A percentile compares a stretch with the other conserved stretches of the same genome.
phyloP scores from a whole-genome alignment of 2,888 invertebrate species.

The Amorpha juglandis region DNA sequence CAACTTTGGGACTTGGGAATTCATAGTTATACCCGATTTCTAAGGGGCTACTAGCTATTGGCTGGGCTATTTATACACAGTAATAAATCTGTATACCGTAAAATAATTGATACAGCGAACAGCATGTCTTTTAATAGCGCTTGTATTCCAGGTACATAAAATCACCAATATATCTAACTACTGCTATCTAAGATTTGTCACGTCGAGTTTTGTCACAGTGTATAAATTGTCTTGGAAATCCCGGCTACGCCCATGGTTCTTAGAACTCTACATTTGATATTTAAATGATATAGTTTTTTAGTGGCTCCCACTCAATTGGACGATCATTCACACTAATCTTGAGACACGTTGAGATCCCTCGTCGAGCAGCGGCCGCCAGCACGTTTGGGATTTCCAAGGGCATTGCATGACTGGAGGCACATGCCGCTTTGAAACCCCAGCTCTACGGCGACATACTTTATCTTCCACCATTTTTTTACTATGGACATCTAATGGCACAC shows the following conservation, averaged over 20 bases:
- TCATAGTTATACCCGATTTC: too few relatives aligned
- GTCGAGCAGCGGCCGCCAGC: conserved; percentile 72
- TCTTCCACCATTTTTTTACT: background rate
- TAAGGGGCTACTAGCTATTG: too few relatives aligned
- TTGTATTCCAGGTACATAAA: too few relatives aligned
- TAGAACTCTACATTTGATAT: background rate
- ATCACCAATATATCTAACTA: too few relatives aligned
- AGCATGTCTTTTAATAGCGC: too few relatives aligned
- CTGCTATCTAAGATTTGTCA: too few relatives aligned
- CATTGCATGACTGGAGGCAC: conserved; percentile 89
- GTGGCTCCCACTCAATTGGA: background rate
- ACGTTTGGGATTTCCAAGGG: conserved; percentile 94
- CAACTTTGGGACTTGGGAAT: too few relatives aligned
- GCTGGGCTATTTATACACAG: too few relatives aligned
- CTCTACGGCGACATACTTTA: conserved; percentile 84
- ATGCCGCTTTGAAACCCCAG: conserved; percentile 93
- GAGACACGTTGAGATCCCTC: conserved; percentile 9
- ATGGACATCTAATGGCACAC: too few relatives aligned
- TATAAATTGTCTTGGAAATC: background rate
- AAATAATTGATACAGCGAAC: too few relatives aligned
- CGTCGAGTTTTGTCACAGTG: too few relatives aligned
- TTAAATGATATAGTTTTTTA: background rate
- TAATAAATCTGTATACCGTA: too few relatives aligned
- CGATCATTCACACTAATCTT: conserved; percentile 9
- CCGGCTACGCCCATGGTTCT: background rate